phyloP scores from a whole-genome alignment of 2,797 vertebrate genomes.

The Chelon auratus region DNA sequence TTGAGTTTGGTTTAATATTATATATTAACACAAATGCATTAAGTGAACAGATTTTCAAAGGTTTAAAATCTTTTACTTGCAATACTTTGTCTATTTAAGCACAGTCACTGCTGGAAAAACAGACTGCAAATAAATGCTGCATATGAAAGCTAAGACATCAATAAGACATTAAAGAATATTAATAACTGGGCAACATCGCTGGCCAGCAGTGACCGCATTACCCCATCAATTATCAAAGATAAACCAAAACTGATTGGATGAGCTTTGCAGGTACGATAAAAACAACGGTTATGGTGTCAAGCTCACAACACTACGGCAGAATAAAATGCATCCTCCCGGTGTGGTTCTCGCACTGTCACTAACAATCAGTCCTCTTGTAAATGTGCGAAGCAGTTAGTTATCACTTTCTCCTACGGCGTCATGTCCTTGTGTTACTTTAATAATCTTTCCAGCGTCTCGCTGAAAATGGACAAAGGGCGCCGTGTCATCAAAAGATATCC shows the following conservation, averaged over 20 bases:
- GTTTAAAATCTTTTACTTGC: too few species aligned
- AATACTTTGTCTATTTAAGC: too few species aligned
- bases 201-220: slow-evolving; percentile 30
- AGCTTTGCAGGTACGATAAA: slow-evolving; percentile 11
- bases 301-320: slow-evolving; percentile 10
- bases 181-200: slow-evolving; percentile 2
- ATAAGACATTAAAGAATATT: not conserved
- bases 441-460: not conserved
- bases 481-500: not conserved
- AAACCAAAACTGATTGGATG: slow-evolving; percentile 16
- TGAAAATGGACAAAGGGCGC: slow-evolving; percentile 14
- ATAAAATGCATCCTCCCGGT: not conserved
- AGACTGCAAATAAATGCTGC: slow-evolving; percentile 12
- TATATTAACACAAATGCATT: too few species aligned
- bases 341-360: slow-evolving; percentile 8
- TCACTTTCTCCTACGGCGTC: not conserved
- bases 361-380: slow-evolving; percentile 11
- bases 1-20: not conserved
- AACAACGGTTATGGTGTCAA: not conserved
- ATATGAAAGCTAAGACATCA: not conserved
- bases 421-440: not conserved
- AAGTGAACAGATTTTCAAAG: too few species aligned
- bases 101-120: too few species aligned
- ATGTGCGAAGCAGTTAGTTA: slow-evolving; percentile 13
- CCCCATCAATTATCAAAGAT: not conserved